Evolutionary conservation across 2,797 vertebrate species (phyloP).

Genomic region (Crenuchus spilurus): DNA sequence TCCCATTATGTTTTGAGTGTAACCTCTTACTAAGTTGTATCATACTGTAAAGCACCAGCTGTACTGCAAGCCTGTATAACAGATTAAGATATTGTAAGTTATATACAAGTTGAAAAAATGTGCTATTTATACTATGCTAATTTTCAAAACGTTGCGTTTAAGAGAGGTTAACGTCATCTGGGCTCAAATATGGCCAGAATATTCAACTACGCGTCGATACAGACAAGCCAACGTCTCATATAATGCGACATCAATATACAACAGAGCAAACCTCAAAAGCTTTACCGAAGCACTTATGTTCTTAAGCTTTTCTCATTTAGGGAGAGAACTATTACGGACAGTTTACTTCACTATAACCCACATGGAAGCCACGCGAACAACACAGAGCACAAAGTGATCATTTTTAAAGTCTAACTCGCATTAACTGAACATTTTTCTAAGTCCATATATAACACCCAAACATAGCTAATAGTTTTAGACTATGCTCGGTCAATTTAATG

Average conservation of each 20-base stretch:
- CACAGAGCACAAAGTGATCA: not conserved
- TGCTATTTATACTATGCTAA: no score
- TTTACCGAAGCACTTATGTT: not conserved
- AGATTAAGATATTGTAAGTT: no score
- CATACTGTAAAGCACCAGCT: no score
- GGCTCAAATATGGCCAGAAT: not conserved
- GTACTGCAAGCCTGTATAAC: no score
- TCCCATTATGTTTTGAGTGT: no score
- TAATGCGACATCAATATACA: not conserved
- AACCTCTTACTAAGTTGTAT: no score
- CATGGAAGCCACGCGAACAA: slow-evolving; percentile 4
- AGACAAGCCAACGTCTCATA: not conserved
- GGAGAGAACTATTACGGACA: no score
- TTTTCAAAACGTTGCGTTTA: no score
- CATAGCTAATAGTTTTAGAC: no score
- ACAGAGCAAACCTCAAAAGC: not conserved
- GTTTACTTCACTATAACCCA: not conserved
- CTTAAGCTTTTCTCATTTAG: not conserved
- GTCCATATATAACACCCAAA: not conserved
- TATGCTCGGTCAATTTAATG: rapidly evolving
- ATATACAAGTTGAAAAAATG: no score
- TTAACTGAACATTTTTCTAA: not conserved
- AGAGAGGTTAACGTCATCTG: no score
- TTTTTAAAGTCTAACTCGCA: not conserved
- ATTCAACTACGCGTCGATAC: not conserved